Conservation (phyloP, 2,888 invertebrate species). For the Thera obeliscata region DNA sequence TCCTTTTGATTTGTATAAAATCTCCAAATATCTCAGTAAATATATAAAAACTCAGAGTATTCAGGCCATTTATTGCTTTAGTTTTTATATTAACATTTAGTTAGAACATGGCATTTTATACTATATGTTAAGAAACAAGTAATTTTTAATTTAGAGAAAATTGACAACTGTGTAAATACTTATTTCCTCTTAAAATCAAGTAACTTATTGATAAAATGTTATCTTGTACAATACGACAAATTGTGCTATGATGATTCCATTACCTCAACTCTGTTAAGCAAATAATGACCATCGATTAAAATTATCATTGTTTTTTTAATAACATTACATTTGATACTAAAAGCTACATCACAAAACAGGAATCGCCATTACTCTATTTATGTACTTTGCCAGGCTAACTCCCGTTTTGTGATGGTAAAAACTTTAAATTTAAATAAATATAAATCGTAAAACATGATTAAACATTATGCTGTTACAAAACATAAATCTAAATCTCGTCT, state of each 20-base stretch:
- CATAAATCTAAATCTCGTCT: slow-evolving; percentile 12
- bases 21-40: background rate
- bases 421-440: slow-evolving; percentile 21
- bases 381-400: slow-evolving; percentile 47
- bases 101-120: slow-evolving; percentile 25
- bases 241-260: slow-evolving; percentile 49
- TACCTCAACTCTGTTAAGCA: slow-evolving; percentile 10
- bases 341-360: slow-evolving; percentile 5
- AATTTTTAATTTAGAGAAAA: slow-evolving; percentile 8
- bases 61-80: slow-evolving; percentile 48
- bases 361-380: slow-evolving; percentile 40
- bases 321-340: background rate
- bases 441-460: slow-evolving; percentile 23
- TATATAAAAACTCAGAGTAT: background rate
- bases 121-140: slow-evolving; percentile 8
- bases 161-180: slow-evolving; percentile 35
- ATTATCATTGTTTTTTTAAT: background rate
- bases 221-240: slow-evolving; percentile 42
- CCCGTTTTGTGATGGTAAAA: slow-evolving; percentile 10
- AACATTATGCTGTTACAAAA: slow-evolving; percentile 21
- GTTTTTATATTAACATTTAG: slow-evolving; percentile 41
- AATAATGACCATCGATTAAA: background rate
- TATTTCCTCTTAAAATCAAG: slow-evolving; percentile 44
- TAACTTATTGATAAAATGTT: slow-evolving; percentile 43
- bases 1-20: background rate